phyloP scores from a whole-genome alignment of 2,797 vertebrate genomes.

The Loriculus beryllinus region DNA sequence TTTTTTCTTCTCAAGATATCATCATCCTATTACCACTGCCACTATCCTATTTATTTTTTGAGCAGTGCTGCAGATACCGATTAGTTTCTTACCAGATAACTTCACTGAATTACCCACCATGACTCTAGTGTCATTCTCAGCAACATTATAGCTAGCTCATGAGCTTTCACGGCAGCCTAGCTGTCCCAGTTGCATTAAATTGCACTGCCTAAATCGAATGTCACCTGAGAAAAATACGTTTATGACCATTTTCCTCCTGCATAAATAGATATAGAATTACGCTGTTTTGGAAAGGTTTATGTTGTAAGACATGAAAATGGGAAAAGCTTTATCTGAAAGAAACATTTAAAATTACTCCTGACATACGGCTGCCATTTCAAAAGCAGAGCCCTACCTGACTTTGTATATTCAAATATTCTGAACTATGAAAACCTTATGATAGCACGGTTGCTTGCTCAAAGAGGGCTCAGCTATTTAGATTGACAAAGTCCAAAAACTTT shows the following conservation, averaged over 20 bases:
- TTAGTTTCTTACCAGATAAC: background rate
- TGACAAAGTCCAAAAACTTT: background rate
- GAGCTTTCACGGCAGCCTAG: background rate
- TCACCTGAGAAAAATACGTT: background rate
- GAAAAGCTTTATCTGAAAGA: background rate
- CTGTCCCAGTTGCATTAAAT: background rate
- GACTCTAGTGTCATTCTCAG: background rate
- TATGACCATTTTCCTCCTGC: background rate
- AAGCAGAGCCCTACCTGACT: background rate
- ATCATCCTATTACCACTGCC: background rate
- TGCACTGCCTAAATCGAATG: background rate
- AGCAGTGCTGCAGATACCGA: background rate
- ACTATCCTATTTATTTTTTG: background rate
- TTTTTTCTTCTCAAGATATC: background rate
- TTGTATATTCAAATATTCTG: background rate
- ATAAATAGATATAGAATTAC: background rate
- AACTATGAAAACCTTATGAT: background rate
- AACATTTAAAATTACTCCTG: background rate
- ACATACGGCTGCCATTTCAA: background rate
- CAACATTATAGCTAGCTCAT: background rate
- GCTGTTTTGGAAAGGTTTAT: background rate
- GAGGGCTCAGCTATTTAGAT: background rate
- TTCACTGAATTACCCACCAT: background rate
- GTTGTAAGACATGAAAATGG: background rate
- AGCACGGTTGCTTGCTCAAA: background rate